Conservation (phyloP, 35 echinoderm and acorn worm species). For the Diadema setosum region DNA sequence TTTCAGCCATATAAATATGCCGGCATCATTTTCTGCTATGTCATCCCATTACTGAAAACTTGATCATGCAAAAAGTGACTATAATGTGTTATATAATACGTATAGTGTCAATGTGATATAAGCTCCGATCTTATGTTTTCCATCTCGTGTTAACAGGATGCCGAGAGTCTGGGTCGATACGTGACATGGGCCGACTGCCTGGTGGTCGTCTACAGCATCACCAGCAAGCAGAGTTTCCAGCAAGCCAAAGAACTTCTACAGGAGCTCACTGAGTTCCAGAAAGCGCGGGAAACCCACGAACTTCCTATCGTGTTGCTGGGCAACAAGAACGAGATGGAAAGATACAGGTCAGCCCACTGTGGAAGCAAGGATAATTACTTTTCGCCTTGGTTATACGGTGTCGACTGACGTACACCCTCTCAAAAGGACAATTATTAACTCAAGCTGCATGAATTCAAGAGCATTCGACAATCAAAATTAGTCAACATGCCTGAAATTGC, state of each 20-base stretch:
- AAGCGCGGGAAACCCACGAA: conserved; percentile 76
- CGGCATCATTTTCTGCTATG: background rate
- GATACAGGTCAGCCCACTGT: conserved; percentile 94
- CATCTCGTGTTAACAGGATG: conserved; percentile 45
- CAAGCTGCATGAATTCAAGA: too few species aligned
- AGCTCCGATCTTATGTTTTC: background rate
- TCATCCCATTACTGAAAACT: too few species aligned
- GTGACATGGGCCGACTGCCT: conserved; percentile 86
- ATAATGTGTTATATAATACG: background rate
- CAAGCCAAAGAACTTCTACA: conserved; percentile 86
- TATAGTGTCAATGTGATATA: background rate
- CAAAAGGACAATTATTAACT: too few species aligned
- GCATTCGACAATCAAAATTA: too few species aligned
- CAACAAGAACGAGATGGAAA: conserved; percentile 98
- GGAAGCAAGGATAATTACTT: too few species aligned
- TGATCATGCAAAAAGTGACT: background rate
- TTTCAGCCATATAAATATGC: background rate
- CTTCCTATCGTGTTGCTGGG: conserved; percentile 78
- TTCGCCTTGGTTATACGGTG: too few species aligned
- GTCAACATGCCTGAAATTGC: too few species aligned
- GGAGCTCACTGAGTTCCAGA: conserved; percentile 88
- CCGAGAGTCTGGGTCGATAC: conserved; percentile 76
- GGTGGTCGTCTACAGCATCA: conserved; percentile 89
- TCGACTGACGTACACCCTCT: too few species aligned
- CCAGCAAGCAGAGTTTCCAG: conserved; percentile 86